phyloP scores from a whole-genome alignment of 2,888 invertebrate species.

The Aphodius sticticus region DNA sequence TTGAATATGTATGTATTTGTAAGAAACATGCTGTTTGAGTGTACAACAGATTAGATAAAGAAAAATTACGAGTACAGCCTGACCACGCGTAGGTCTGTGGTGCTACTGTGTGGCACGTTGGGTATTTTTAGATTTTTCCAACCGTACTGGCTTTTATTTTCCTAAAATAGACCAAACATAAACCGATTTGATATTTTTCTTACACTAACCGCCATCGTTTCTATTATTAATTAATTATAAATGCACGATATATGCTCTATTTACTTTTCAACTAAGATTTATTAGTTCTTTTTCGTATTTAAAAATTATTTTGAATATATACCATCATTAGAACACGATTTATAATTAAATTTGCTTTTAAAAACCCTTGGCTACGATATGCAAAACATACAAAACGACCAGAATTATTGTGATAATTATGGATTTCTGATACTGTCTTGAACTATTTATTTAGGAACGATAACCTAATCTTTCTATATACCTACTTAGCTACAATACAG shows the following conservation, averaged over 20 bases:
- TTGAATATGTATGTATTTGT: not conserved
- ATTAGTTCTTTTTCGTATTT: no score
- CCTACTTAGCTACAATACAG: no score
- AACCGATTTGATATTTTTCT: not conserved
- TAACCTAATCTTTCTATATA: no score
- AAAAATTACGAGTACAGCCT: not conserved
- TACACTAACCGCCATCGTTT: not conserved
- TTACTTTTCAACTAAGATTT: no score
- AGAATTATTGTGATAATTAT: no score
- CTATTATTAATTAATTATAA: not conserved
- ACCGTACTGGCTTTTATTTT: not conserved
- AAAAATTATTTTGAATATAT: no score
- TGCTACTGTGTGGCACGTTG: not conserved
- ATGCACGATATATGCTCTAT: not conserved
- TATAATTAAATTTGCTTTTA: no score
- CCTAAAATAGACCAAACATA: not conserved
- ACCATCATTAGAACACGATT: no score
- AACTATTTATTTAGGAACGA: no score
- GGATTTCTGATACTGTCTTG: no score
- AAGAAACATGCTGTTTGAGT: not conserved
- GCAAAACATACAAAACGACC: no score
- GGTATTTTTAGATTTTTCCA: not conserved
- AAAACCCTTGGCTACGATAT: no score
- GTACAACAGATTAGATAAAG: constrained; percentile 4
- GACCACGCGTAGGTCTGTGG: not conserved